A percentile compares a stretch with the other conserved stretches of the same genome.
Conservation (phyloP, 1,140 invertebrate genomes). For the Bombus difficillimus region DNA sequence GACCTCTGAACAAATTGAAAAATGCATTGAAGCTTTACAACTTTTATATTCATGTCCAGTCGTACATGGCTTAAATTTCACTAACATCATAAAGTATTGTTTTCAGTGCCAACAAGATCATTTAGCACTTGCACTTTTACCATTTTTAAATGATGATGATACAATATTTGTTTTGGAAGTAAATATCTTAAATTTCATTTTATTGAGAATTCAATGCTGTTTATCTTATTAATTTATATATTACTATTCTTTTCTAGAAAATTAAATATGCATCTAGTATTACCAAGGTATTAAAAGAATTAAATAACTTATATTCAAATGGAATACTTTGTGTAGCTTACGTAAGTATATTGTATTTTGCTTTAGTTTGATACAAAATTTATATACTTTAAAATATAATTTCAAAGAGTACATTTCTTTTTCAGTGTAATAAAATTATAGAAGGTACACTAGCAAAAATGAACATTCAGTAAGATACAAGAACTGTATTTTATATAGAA, state of each 20-base stretch:
- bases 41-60: constrained; percentile 76
- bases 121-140: constrained; percentile 72
- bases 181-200: constrained; percentile 34
- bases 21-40: constrained; percentile 70
- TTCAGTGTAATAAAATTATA: constrained; percentile 52
- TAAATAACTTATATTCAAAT: constrained; percentile 57
- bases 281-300: constrained; percentile 41
- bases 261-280: constrained; percentile 27
- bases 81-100: constrained; percentile 64
- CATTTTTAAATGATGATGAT: constrained; percentile 69
- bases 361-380: not conserved
- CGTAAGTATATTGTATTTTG: constrained; percentile 53
- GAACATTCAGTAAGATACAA: not conserved
- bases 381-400: not conserved
- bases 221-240: constrained; percentile 17
- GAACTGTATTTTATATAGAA: constrained; percentile 22
- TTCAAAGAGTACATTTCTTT: constrained; percentile 1
- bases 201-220: not conserved
- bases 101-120: constrained; percentile 68
- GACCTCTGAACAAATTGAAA: constrained; percentile 62
- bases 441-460: constrained; percentile 5
- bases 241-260: constrained; percentile 6
- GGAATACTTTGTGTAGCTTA: constrained; percentile 61
- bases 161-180: constrained; percentile 66
- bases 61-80: constrained; percentile 69